Evolutionary conservation across 1,140 invertebrate species (phyloP).

Genomic region (Lucilia cuprina): DNA sequence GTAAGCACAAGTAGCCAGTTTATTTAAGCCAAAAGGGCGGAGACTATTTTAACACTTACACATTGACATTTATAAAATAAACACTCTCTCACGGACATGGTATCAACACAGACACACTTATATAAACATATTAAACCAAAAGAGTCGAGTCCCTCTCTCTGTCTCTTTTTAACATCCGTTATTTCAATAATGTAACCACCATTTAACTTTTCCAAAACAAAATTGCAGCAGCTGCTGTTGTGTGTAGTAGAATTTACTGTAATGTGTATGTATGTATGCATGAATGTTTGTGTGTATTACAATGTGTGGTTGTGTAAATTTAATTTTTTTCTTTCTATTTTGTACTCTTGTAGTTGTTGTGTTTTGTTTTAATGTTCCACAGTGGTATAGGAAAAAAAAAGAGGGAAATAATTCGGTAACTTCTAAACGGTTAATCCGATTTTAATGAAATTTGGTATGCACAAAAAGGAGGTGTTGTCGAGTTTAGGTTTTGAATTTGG

Average conservation of each 20-base stretch:
- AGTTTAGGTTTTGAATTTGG: too few species aligned
- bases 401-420: too few species aligned
- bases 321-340: background rate
- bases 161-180: slow-evolving; percentile 5
- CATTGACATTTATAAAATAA: background rate
- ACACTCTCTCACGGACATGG: background rate
- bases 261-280: background rate
- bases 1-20: background rate
- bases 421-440: too few species aligned
- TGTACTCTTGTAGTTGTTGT: background rate
- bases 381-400: too few species aligned
- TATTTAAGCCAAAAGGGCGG: background rate
- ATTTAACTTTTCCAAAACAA: background rate
- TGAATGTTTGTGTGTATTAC: background rate
- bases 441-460: too few species aligned
- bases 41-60: background rate
- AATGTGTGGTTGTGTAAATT: too few species aligned
- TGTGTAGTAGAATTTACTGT: background rate
- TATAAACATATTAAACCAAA: too few species aligned
- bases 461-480: too few species aligned
- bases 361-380: too few species aligned
- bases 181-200: background rate
- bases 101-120: too few species aligned
- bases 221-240: background rate
- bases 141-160: background rate